A percentile compares a stretch with the other conserved stretches of the same genome.
phyloP scores from a whole-genome alignment of 2,113 vertebrate genomes.

The Eclectus roratus region DNA sequence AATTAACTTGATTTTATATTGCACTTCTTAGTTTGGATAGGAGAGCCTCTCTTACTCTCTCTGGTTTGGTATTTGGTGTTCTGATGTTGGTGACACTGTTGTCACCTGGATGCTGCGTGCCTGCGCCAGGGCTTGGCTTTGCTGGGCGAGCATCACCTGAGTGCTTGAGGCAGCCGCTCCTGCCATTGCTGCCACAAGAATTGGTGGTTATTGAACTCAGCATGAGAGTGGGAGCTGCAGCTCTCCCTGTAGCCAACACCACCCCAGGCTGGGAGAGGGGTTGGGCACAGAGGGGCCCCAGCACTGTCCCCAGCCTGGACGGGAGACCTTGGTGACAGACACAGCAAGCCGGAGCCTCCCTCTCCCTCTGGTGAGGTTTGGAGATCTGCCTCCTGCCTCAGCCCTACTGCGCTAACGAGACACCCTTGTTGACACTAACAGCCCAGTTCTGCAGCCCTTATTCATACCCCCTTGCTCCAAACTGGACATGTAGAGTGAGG shows the following conservation, averaged over 20 bases:
- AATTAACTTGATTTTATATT: not conserved
- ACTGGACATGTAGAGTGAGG: not conserved
- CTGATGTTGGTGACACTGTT: accelerated
- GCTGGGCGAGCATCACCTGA: accelerated
- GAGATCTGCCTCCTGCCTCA: accelerated
- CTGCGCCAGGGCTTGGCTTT: not conserved
- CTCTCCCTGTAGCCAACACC: accelerated
- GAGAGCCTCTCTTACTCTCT: not conserved
- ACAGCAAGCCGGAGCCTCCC: not conserved
- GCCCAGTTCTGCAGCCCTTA: not conserved
- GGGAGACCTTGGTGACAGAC: accelerated
- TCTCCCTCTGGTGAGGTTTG: accelerated
- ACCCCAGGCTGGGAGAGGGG: not conserved
- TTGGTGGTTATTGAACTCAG: accelerated
- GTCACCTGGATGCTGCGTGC: not conserved
- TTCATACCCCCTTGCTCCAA: not conserved
- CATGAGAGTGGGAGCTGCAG: no score
- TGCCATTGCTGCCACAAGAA: accelerated
- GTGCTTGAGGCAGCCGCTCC: accelerated
- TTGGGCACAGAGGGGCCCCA: not conserved
- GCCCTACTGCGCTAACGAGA: accelerated
- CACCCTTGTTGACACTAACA: accelerated
- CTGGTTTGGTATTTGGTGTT: accelerated
- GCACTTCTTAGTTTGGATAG: not conserved
- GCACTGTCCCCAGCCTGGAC: not conserved